phyloP scores from a whole-genome alignment of 2,888 invertebrate species.

The Elysia crispata region DNA sequence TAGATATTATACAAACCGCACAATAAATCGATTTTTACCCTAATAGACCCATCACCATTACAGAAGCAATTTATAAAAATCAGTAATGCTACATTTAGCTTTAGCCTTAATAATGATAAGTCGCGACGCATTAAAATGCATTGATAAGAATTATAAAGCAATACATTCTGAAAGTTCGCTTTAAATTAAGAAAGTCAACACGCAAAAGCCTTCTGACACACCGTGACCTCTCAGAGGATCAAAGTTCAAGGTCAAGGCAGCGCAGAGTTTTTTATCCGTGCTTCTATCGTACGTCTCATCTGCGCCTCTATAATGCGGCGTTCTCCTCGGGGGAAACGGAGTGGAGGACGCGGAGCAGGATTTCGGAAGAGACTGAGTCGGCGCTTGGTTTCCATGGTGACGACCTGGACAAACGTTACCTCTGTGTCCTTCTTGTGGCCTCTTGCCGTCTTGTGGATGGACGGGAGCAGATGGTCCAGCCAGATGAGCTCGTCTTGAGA shows the following conservation, averaged over 20 bases:
- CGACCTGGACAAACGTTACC: slow-evolving; percentile 47
- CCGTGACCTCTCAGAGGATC: no score
- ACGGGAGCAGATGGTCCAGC: slow-evolving; percentile 76
- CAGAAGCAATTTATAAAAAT: no score
- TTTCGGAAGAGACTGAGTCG: neutral
- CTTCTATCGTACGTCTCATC: slow-evolving; percentile 18
- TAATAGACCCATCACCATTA: no score
- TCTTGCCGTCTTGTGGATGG: slow-evolving; percentile 60
- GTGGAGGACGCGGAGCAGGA: neutral
- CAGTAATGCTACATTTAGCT: no score
- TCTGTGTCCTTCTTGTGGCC: slow-evolving; percentile 47
- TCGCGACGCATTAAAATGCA: neutral
- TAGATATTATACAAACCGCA: no score
- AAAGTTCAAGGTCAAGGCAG: neutral
- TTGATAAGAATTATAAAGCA: neutral
- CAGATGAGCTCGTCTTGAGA: slow-evolving; percentile 74
- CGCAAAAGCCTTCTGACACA: no score
- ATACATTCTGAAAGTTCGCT: neutral
- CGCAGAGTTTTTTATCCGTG: neutral
- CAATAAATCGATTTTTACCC: no score
- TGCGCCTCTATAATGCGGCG: neutral
- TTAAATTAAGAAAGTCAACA: no score
- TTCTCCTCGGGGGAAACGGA: slow-evolving; percentile 15
- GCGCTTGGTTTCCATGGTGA: slow-evolving; percentile 33
- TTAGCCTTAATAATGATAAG: no score